Evolutionary conservation across 2,888 invertebrate genomes (phyloP).

Genomic region (Nezara viridula): DNA sequence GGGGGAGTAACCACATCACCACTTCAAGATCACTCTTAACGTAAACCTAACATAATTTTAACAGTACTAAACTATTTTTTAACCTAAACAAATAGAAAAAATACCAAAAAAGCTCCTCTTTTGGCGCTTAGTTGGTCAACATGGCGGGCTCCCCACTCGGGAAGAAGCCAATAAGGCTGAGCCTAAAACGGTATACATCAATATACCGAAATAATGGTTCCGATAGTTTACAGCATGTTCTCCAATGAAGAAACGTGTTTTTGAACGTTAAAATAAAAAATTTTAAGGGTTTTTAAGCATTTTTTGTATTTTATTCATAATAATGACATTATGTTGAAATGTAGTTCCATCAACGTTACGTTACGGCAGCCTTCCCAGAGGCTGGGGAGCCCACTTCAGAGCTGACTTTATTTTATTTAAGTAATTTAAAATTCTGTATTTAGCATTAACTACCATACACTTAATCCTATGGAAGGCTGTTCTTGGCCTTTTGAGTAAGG

Average conservation of each 20-base stretch:
- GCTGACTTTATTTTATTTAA: conserved; percentile 65
- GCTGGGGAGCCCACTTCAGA: conserved; percentile 67
- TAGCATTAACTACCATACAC: conserved; percentile 70
- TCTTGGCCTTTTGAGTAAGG: conserved; percentile 70
- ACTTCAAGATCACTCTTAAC: conserved; percentile 56
- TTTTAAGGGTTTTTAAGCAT: conserved; percentile 30
- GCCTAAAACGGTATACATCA: conserved; percentile 65
- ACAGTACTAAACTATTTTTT: conserved; percentile 56
- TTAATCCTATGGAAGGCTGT: conserved; percentile 70
- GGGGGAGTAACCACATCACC: conserved; percentile 63
- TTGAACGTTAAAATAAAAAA: background rate
- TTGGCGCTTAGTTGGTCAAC: conserved; percentile 68
- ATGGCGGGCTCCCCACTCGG: conserved; percentile 71
- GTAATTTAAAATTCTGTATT: conserved; percentile 65
- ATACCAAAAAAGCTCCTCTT: conserved; percentile 63
- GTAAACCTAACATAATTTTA: conserved; percentile 53
- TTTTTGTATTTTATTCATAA: conserved; percentile 42
- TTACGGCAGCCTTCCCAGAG: conserved; percentile 67
- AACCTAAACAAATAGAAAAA: conserved; percentile 56
- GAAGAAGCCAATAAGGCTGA: conserved; percentile 70
- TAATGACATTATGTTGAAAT: conserved; percentile 59
- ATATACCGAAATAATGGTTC: conserved; percentile 51
- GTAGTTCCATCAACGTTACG: conserved; percentile 66
- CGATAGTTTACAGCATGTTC: background rate
- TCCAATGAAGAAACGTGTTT: background rate